Evolutionary conservation across 2,797 vertebrate species (phyloP).

Genomic region (Crax fasciolata): DNA sequence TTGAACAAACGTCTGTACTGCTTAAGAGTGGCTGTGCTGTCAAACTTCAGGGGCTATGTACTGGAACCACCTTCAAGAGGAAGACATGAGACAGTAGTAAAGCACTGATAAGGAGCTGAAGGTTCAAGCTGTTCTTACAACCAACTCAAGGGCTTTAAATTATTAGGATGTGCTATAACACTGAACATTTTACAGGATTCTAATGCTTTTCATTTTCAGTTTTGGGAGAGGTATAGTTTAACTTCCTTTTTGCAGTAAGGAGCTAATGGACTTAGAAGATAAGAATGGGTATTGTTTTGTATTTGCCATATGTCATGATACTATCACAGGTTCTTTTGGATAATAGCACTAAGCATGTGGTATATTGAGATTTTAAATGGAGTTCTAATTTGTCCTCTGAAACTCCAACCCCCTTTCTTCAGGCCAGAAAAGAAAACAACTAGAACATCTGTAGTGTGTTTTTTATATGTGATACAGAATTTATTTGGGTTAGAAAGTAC

Average conservation of each 20-base stretch:
- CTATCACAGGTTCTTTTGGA: neutral
- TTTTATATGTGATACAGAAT: neutral
- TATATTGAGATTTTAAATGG: conserved; percentile 8
- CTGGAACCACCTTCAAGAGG: neutral
- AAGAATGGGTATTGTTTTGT: neutral
- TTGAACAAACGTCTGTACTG: neutral
- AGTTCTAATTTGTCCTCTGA: neutral
- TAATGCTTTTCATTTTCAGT: neutral
- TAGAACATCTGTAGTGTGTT: neutral
- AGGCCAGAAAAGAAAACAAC: conserved; percentile 1
- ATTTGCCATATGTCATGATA: neutral
- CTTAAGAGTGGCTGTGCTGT: neutral
- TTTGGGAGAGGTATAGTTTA: neutral
- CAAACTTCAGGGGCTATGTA: accelerated
- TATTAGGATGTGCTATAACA: neutral
- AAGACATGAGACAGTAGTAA: neutral
- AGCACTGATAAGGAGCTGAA: neutral
- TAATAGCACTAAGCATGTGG: neutral
- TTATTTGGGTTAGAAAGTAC: conserved; percentile 44
- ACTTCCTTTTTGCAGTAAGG: neutral
- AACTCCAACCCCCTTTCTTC: neutral
- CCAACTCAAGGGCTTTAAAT: neutral
- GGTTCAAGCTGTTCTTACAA: neutral
- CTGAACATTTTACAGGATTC: neutral
- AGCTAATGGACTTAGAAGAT: neutral